Evolutionary conservation across 2,113 vertebrate species (phyloP).

Genomic region (Xiphias gladius): DNA sequence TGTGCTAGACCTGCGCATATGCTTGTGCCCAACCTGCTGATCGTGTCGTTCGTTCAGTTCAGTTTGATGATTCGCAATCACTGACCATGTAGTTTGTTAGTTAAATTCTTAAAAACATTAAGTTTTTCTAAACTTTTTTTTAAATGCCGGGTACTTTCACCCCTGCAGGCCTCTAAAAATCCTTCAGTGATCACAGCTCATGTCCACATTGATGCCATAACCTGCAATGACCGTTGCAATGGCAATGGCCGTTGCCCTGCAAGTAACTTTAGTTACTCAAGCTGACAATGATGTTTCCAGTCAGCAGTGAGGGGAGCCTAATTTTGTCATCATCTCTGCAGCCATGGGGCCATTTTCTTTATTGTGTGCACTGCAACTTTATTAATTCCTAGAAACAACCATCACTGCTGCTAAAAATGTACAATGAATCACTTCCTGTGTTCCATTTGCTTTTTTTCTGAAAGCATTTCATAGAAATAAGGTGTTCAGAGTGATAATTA

Average conservation of each 20-base stretch:
- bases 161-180: too few species aligned
- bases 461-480: background rate
- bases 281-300: background rate
- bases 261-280: background rate
- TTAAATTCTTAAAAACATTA: too few species aligned
- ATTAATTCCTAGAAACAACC: background rate
- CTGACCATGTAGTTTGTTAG: too few species aligned
- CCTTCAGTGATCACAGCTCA: too few species aligned
- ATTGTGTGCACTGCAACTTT: background rate
- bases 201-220: too few species aligned
- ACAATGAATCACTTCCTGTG: background rate
- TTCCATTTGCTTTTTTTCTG: background rate
- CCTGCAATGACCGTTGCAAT: too few species aligned
- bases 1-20: background rate
- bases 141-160: too few species aligned
- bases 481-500: background rate
- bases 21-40: background rate
- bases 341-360: background rate
- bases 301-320: background rate
- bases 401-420: background rate
- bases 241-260: too few species aligned
- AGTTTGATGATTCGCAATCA: too few species aligned
- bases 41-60: background rate
- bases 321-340: background rate
- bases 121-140: too few species aligned